Evolutionary conservation across 2,113 vertebrate species (phyloP).

Genomic region (Apeltes quadracus): DNA sequence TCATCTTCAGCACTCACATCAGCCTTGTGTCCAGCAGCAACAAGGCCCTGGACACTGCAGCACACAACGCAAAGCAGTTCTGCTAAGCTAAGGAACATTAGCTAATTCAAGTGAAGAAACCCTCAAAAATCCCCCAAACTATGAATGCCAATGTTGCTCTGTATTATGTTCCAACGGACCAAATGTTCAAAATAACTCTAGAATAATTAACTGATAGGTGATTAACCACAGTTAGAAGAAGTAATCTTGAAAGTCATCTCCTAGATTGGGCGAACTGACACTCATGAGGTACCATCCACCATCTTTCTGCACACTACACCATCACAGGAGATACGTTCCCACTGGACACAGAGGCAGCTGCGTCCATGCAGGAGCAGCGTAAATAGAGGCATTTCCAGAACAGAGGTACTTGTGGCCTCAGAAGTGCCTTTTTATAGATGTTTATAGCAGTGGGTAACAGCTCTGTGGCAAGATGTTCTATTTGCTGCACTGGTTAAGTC

Average conservation of each 20-base stretch:
- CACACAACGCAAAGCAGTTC: not conserved
- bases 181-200: not conserved
- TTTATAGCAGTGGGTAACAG: slow-evolving; percentile 29
- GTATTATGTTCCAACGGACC: not conserved
- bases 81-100: not conserved
- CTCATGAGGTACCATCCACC: not conserved
- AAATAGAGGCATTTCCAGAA: slow-evolving; percentile 33
- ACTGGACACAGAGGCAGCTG: slow-evolving; percentile 18
- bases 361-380: slow-evolving; percentile 16
- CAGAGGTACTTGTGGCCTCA: slow-evolving; percentile 32
- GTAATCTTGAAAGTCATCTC: not conserved
- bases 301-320: not conserved
- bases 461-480: slow-evolving; percentile 6
- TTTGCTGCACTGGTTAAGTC: slow-evolving; percentile 1
- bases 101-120: not conserved
- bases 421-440: slow-evolving; percentile 39
- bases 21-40: not conserved
- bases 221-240: not conserved
- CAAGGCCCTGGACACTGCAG: not conserved
- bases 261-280: not conserved
- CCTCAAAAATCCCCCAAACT: not conserved
- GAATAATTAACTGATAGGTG: not conserved
- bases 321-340: not conserved
- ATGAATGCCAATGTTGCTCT: not conserved
- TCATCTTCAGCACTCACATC: not conserved